A percentile compares a stretch with the other conserved stretches of the same genome.
phyloP scores from a whole-genome alignment of 2,797 vertebrate species.

The Hybognathus amarus region DNA sequence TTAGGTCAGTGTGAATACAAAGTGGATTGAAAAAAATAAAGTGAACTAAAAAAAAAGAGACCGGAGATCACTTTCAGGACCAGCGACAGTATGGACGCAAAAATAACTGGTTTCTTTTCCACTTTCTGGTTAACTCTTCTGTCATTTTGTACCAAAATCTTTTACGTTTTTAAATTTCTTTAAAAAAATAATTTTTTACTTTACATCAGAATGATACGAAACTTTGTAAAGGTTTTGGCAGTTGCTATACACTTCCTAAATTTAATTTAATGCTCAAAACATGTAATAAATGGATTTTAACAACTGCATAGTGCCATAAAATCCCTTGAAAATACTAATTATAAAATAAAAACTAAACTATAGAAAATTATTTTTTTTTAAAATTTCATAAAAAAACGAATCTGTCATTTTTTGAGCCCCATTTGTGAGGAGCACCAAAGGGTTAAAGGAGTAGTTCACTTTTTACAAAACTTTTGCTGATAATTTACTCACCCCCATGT shows the following conservation, averaged over 20 bases:
- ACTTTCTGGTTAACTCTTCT: background rate
- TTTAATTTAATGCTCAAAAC: background rate
- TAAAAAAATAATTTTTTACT: background rate
- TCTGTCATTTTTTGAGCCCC: too few species aligned
- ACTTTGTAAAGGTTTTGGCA: background rate
- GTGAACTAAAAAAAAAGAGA: constrained; percentile 1
- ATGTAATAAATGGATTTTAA: background rate
- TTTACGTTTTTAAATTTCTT: background rate
- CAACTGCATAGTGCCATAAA: background rate
- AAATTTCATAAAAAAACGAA: too few species aligned
- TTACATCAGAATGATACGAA: background rate
- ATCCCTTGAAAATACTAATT: background rate
- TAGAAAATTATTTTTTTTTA: too few species aligned
- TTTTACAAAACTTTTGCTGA: too few species aligned
- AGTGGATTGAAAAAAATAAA: background rate
- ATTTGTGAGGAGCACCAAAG: too few species aligned
- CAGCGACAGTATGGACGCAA: background rate
- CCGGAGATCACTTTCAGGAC: background rate
- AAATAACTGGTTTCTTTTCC: background rate
- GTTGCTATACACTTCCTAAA: background rate
- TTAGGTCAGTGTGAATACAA: background rate
- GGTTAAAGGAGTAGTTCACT: too few species aligned
- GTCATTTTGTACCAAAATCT: too few species aligned
- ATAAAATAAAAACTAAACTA: background rate
- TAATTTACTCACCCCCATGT: too few species aligned